Evolutionary conservation across 2,797 vertebrate genomes (phyloP).

Genomic region (Poeciliopsis turneri): DNA sequence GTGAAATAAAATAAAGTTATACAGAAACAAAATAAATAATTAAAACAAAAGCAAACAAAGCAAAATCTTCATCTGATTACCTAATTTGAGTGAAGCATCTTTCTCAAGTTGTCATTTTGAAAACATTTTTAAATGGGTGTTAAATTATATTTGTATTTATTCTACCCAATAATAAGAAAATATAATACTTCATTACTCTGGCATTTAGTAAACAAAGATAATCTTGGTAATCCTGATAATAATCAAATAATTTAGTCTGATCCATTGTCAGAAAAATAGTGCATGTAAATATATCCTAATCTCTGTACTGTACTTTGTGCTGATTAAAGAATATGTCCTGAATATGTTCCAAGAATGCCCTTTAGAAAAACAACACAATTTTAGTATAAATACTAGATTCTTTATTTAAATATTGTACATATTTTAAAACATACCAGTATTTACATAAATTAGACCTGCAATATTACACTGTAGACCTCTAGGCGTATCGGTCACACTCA

Average conservation of each 20-base stretch:
- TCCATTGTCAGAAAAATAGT: background rate
- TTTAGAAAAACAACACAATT: slow-evolving; percentile 14
- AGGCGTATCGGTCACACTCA: slow-evolving; percentile 64
- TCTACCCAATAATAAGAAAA: background rate
- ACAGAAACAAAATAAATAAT: too few relatives aligned
- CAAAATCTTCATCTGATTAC: background rate
- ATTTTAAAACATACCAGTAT: slow-evolving; percentile 91
- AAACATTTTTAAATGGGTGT: background rate
- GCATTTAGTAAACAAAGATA: background rate
- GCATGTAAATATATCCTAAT: background rate
- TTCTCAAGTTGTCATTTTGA: background rate
- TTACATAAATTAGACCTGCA: slow-evolving; percentile 90
- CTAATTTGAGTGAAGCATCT: background rate
- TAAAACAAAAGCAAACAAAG: too few relatives aligned
- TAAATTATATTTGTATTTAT: background rate
- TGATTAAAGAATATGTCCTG: background rate
- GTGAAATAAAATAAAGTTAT: too few relatives aligned
- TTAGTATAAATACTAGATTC: slow-evolving; percentile 98
- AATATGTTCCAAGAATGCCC: background rate
- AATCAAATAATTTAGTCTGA: background rate
- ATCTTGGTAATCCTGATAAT: background rate
- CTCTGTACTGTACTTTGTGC: background rate
- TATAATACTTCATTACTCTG: background rate
- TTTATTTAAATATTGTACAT: slow-evolving; percentile 99
- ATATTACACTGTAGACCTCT: slow-evolving; percentile 77